Conservation (phyloP, 2,797 vertebrate species). For the Notolabrus celidotus region DNA sequence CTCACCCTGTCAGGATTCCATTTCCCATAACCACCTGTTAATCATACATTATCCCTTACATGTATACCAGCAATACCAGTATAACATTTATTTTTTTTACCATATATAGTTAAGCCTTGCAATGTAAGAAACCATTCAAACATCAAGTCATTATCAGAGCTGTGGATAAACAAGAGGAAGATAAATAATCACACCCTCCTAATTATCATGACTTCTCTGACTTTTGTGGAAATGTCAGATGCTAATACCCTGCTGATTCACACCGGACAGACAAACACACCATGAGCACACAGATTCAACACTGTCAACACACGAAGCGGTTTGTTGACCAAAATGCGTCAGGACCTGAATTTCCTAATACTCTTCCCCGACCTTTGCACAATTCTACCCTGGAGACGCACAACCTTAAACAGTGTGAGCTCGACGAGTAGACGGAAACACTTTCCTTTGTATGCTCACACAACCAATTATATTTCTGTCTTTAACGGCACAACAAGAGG, state of each 20-base stretch:
- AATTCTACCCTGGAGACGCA: constrained; percentile 19
- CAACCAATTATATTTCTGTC: constrained; percentile 38
- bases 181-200: background rate
- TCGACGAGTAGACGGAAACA: constrained; percentile 26
- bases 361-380: constrained; percentile 41
- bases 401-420: constrained; percentile 25
- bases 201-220: constrained; percentile 10
- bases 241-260: constrained; percentile 6
- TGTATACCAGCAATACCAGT: no score
- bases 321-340: constrained; percentile 43
- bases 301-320: constrained; percentile 22
- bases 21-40: no score
- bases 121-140: background rate
- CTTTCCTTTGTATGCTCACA: constrained; percentile 33
- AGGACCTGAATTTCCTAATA: constrained; percentile 30
- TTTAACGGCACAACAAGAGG: constrained; percentile 31
- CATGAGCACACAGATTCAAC: constrained; percentile 5
- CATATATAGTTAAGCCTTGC: background rate
- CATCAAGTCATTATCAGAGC: background rate
- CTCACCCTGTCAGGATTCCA: no score
- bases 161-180: background rate
- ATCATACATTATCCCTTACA: no score
- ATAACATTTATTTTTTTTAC: no score
- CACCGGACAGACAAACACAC: constrained; percentile 2
- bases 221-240: constrained; percentile 3